Evolutionary conservation across 30 jellyfish, hydroid and myxozoan genomes (phyloP), one percentile per base, ranked within the genome.

Genomic region (Aurelia sp.): DNA sequence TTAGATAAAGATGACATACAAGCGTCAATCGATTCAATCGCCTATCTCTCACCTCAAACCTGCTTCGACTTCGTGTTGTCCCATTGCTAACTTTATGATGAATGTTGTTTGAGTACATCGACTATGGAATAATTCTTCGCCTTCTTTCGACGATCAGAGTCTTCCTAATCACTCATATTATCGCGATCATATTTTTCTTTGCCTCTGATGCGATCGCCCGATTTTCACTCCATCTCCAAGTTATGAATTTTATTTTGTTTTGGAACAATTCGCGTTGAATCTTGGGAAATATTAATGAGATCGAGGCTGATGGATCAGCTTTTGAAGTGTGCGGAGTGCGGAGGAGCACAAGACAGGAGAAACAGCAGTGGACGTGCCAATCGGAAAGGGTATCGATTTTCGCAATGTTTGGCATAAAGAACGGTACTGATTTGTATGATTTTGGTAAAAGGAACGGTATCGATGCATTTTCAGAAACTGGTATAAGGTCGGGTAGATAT

Each of bases 21-120:
- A 4, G 10, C 6, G 22, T 4, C 27, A 47, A 53, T 70, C 81
- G 64, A 70, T 9, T 16, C 18, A 31, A 21, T 30, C 41, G 55
- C 55, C 55, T 12, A 59, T 8, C 69, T 18, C 85, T 68, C 53
- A 82, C 92, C 92, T 82, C 92, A 71, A 82, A 82, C 71, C 92
- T 82, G 85, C 92, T 82, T 70, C 92, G 71, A 33, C 92, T 71
- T 71, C 92, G 74, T 41, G 92, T 82, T 66, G 90, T 80, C 57
- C 92, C 92, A 82, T 82, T 82, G 85, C 92, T 82, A 61, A 82
- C 81, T 82, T 68, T 82, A 68, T 68, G 82, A 65, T 69, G 85
- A 71, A 65, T 59, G 82, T 51, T 82, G 85, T 82, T 82, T 71
- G 92, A 58, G 92, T 82, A 82, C 92, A 82, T 82, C 85, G 92